phyloP scores from a whole-genome alignment of 2,888 invertebrate genomes.

The Cosmopolites sordidus region DNA sequence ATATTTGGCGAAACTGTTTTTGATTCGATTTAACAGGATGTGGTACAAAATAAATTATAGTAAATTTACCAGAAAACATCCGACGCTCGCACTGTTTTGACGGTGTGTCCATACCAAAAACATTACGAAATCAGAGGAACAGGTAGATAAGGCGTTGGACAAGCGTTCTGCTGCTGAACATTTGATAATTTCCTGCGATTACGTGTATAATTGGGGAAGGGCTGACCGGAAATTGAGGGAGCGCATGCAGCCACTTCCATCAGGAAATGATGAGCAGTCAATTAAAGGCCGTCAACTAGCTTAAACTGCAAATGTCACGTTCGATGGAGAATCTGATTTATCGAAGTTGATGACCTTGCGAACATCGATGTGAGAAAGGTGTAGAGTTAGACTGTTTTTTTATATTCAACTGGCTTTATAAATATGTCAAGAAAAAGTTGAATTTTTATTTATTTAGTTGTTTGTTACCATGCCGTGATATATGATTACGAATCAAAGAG shows the following conservation, averaged over 20 bases:
- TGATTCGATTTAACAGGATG: too few species aligned
- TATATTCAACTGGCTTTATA: too few species aligned
- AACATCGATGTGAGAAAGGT: neutral
- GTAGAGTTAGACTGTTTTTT: too few species aligned
- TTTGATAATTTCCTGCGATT: slow-evolving; percentile 52
- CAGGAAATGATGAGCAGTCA: slow-evolving; percentile 50
- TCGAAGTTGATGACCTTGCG: slow-evolving; percentile 1
- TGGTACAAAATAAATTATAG: neutral
- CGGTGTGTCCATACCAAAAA: neutral
- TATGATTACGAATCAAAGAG: too few species aligned
- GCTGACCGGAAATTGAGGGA: slow-evolving; percentile 51
- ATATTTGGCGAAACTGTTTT: too few species aligned
- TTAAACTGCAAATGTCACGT: slow-evolving; percentile 5
- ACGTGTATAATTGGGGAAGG: slow-evolving; percentile 48
- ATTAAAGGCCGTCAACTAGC: slow-evolving; percentile 38
- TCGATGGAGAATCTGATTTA: slow-evolving; percentile 1
- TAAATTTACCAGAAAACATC: slow-evolving; percentile 1
- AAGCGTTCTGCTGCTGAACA: slow-evolving; percentile 41
- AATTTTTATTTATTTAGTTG: too few species aligned
- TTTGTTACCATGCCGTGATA: too few species aligned
- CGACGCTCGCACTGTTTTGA: neutral
- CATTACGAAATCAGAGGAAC: slow-evolving; percentile 7
- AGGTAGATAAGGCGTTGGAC: slow-evolving; percentile 18
- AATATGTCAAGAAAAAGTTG: too few species aligned
- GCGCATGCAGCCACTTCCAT: slow-evolving; percentile 46